These are phyloP conservation scores for Plumapathes pennacea DNA, from an alignment of 92 coral and sea anemone species.

Conservation along the genomic window DNA sequence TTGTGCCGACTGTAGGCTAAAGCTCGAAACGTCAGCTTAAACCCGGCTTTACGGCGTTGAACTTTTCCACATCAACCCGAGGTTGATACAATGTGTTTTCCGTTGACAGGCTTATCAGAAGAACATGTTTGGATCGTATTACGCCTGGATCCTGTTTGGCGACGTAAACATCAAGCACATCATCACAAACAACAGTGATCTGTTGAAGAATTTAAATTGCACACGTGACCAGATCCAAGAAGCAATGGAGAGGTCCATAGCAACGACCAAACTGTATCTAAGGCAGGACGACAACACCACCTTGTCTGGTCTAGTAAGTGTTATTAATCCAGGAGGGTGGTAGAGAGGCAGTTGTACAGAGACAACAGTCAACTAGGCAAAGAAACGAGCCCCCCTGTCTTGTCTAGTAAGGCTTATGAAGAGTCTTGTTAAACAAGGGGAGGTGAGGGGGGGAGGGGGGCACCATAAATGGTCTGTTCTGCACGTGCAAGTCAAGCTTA, in stretches of 20 bases:
- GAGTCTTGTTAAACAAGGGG: too few species aligned
- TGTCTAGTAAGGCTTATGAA: too few species aligned
- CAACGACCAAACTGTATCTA: conserved; percentile 54
- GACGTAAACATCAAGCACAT: conserved; percentile 19
- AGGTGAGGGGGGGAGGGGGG: too few species aligned
- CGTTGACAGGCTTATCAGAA: conserved; percentile 69
- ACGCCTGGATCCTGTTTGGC: conserved; percentile 90
- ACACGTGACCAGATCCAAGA: conserved; percentile 43
- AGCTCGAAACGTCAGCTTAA: too few species aligned
- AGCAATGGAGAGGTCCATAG: conserved; percentile 67
- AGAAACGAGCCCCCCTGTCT: too few species aligned
- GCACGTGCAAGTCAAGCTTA: too few species aligned
- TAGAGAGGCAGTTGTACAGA: too few species aligned
- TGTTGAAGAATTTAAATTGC: conserved; percentile 22
- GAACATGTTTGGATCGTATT: conserved; percentile 75
- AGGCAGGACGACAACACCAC: conserved; percentile 70
- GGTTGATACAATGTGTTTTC: not conserved
- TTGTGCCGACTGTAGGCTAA: too few species aligned
- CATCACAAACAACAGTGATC: conserved; percentile 4
- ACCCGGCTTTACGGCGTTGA: too few species aligned
- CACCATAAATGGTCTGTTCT: too few species aligned
- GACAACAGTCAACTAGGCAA: too few species aligned
- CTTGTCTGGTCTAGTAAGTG: conserved; percentile 85
- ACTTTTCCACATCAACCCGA: not conserved
- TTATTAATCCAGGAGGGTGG: too few species aligned